Base-by-base conservation (phyloP, 1,140 invertebrate species). In the Whitmania pigra region DNA sequence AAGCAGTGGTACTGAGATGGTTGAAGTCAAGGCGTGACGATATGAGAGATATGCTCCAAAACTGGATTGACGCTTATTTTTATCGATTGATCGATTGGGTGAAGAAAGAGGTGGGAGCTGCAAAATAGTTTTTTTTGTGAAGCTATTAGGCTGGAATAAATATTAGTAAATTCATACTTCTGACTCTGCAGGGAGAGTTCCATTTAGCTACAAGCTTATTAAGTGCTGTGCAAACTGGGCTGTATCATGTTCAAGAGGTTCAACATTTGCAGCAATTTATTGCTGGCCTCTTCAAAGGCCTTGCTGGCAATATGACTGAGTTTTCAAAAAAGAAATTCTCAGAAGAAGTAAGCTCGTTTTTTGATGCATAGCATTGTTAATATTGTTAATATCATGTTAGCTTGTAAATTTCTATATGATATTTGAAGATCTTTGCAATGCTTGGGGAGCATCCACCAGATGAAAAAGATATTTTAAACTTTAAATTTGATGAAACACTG, bases 41-140 rank as follows among this genome's bases (percentile, higher is more conserved):
- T 54, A 78, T 80, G 31, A 78, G 82, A 74, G 77, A 79, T 25
- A 75, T 82, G 25, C 71, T 89, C 40, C 76, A 79, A 67, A 80
- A 83, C 27, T 85, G 85, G 75, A 85, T 89, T 29, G 84, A 88
- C 49, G 85, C 88, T 72, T 86, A 88, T 77, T 88, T 89, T 78
- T 86, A 85, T 76, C 86, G 85, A 82, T 84, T 85, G 63, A 77
- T 85, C 15, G 78, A 84, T 36, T 84, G 81, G 82, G 79, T 84
- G 53, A 77, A 82, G 7, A 82, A 79, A 74, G 77, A 82, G 78
- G 83, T 83, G 73, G 68, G 67, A 20, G 25, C 67, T 22, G 2
- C 72, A 31, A 31, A 31, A 63, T 25, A 25, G 57, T 18, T 18
- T 63, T 31, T 68, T 20, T 4, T 67, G 2, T 68, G 15, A 68